Percentiles rank a stretch among this genome's conserved stretches.
These are phyloP conservation scores for Heliconius congener DNA, from an alignment of 1,140 invertebrate genomes.

Conservation along the genomic window DNA sequence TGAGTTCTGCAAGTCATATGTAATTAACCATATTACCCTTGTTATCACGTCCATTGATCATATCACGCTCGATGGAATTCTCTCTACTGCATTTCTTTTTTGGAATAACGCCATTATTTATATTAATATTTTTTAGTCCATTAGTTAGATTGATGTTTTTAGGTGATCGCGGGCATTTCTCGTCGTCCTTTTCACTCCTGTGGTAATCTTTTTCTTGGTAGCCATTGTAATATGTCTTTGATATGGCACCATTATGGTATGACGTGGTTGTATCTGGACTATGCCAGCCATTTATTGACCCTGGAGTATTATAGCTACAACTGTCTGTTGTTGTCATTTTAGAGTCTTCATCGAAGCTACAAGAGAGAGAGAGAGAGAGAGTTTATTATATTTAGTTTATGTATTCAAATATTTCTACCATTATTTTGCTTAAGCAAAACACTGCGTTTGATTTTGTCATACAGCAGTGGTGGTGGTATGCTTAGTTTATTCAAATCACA, in stretches of 20 bases:
- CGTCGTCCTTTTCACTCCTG: constrained; percentile 62
- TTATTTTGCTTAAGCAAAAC: too few relatives aligned
- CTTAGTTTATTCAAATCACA: too few relatives aligned
- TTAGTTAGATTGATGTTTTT: constrained; percentile 75
- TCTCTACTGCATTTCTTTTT: constrained; percentile 68
- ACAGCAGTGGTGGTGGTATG: too few relatives aligned
- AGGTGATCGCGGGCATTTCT: constrained; percentile 62
- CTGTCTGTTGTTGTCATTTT: constrained; percentile 80
- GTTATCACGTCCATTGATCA: constrained; percentile 67
- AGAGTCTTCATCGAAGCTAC: constrained; percentile 79
- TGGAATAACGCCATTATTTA: constrained; percentile 68
- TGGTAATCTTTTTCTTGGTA: constrained; percentile 65
- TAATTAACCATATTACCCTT: constrained; percentile 50
- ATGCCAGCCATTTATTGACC: constrained; percentile 80
- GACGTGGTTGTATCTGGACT: constrained; percentile 68
- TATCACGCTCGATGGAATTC: constrained; percentile 63
- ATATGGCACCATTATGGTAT: constrained; percentile 73
- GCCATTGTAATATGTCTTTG: constrained; percentile 71
- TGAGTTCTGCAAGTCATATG: neutral
- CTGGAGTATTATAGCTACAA: constrained; percentile 77
- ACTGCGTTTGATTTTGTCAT: too few relatives aligned
- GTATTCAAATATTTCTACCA: too few relatives aligned
- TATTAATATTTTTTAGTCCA: constrained; percentile 72
- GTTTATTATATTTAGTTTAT: too few relatives aligned
- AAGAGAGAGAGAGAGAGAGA: constrained; percentile 34